Evolutionary conservation across 2,888 invertebrate species (phyloP), one percentile per base, ranked within the genome.

Genomic region (Taphrorychus bicolor): DNA sequence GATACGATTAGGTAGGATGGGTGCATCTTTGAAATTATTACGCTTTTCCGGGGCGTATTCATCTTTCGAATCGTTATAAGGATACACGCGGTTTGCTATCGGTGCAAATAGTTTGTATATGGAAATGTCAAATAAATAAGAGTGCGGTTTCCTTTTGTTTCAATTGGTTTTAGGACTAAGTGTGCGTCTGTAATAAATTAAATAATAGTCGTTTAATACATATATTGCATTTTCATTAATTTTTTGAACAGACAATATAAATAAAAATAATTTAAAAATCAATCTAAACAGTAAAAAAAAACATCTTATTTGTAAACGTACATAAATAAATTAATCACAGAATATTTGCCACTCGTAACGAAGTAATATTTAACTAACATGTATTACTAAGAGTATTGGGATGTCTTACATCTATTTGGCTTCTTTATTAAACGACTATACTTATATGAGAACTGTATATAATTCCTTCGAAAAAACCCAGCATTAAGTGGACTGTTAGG

Each of bases 301-400:
- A 71, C 69, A 73, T 72, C 71, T 68, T 71, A 69, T 68, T 71
- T 71, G 68, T 70, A 71, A 72, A 70, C 72, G 59, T 69, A 75
- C 71, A 70, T 73, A 75, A 74, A 76, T 74, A 74, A 76, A 74
- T 73, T 72, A 76, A 76, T 76, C 76, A 76, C 76, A 76, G 76
- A 76, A 76, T 74, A 68, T 63, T 70, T 57, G 54, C 65, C 67
- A 63, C 64, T 68, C 51, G 51, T 70, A 67, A 70, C 64, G 51
- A 67, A 59, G 62, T 53, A 62, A 61, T 67, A 62, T 59, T 62
- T 53, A 42, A 42, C 62, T 67, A 67, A 62, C 48, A 62, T 53
- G 51, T 56, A 58, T 24, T 24, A 58, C 67, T 67, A 67, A 18
- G 57, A 67, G 53, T 52, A 62, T 62, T 62, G 40, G 52, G 61